Conservation (phyloP, 1,140 invertebrate species). For the Drosophila tsacasi region DNA sequence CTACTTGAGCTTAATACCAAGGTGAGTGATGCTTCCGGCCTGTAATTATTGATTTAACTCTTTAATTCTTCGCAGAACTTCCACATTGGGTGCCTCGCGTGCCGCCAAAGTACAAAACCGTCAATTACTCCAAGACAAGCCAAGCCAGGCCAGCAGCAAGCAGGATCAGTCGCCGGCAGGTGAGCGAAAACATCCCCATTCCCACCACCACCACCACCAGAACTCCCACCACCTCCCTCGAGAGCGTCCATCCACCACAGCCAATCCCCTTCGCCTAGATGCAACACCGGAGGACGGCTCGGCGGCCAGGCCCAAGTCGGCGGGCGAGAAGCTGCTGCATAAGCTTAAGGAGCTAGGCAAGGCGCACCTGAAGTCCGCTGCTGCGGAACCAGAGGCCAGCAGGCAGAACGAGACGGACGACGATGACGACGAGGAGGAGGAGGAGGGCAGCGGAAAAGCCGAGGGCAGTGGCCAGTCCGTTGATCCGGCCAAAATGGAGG, state of each 20-base stretch:
- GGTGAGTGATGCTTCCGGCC: constrained; percentile 20
- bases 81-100: constrained; percentile 79
- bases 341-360: constrained; percentile 72
- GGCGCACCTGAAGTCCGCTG: constrained; percentile 63
- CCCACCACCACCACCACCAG: constrained; percentile 14
- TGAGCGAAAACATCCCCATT: constrained; percentile 43
- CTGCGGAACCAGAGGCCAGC: constrained; percentile 61
- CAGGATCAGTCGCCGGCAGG: constrained; percentile 43
- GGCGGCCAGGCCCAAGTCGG: constrained; percentile 57
- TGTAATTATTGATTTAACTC: background rate
- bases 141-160: constrained; percentile 54
- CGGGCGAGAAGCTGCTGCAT: constrained; percentile 67
- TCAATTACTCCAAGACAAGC: constrained; percentile 84
- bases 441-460: constrained; percentile 41
- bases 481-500: constrained; percentile 35
- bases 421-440: constrained; percentile 71
- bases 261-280: constrained; percentile 50
- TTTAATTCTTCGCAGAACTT: constrained; percentile 63
- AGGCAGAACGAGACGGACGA: constrained; percentile 80
- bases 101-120: constrained; percentile 84
- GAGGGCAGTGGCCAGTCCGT: constrained; percentile 58
- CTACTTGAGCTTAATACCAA: constrained; percentile 84
- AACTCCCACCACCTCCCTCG: constrained; percentile 8
- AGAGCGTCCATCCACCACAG: constrained; percentile 45
- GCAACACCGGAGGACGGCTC: constrained; percentile 52